Conservation (phyloP, 2,888 invertebrate species). For the Panzeria rudis region DNA sequence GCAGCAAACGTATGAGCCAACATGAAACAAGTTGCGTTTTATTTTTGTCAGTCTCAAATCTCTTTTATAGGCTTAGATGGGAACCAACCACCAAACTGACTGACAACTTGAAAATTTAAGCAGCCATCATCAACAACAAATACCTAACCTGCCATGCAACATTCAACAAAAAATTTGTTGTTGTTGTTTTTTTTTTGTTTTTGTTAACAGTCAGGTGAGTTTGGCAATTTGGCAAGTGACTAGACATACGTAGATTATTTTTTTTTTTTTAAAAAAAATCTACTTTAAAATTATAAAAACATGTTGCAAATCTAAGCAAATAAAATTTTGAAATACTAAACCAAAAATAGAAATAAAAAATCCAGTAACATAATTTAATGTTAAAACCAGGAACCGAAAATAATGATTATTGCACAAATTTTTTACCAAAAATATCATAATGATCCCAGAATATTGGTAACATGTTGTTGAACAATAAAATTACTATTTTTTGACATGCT, state of each 20-base stretch:
- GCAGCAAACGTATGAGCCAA: conserved; percentile 21
- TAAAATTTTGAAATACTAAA: conserved; percentile 11
- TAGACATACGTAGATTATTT: conserved; percentile 61
- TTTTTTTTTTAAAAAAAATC: conserved; percentile 20
- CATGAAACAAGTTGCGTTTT: conserved; percentile 64
- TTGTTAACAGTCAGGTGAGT: conserved; percentile 62
- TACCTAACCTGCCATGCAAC: conserved; percentile 38
- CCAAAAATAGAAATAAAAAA: conserved; percentile 11
- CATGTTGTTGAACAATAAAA: too few species aligned
- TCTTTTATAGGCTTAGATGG: conserved; percentile 57
- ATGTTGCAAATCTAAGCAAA: conserved; percentile 25
- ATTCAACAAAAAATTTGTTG: conserved; percentile 36
- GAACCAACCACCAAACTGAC: conserved; percentile 25
- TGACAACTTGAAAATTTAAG: conserved; percentile 37
- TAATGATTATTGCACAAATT: too few species aligned
- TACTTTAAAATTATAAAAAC: conserved; percentile 29
- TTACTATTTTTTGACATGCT: too few species aligned
- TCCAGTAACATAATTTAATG: conserved; percentile 62
- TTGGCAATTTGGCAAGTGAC: conserved; percentile 68
- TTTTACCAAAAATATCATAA: too few species aligned
- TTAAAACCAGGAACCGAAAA: too few species aligned
- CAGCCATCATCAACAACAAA: conserved; percentile 44
- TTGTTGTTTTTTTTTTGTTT: neutral
- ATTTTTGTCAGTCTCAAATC: conserved; percentile 44
- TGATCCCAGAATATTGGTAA: too few species aligned